Conservation (phyloP, 2,797 vertebrate species). For the Lemur catta region DNA sequence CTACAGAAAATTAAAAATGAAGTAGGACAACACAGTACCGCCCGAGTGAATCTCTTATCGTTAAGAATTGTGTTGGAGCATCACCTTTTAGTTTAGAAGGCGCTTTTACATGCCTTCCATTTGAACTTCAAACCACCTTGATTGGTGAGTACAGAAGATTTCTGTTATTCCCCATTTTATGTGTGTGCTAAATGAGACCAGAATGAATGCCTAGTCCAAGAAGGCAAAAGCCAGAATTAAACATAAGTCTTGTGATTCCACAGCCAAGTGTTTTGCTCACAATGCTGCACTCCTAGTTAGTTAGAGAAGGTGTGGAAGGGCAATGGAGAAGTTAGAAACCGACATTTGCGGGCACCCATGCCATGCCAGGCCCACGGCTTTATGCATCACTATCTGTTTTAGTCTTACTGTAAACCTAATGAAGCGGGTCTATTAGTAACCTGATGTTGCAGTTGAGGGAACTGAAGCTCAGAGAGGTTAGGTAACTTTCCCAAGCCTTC, state of each 20-base stretch:
- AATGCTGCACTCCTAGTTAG: not conserved
- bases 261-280: not conserved
- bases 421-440: not conserved
- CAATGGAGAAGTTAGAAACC: not conserved
- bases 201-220: not conserved
- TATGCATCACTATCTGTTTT: not conserved
- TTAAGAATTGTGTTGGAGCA: not conserved
- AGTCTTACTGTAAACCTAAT: not conserved
- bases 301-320: not conserved
- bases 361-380: rapidly evolving
- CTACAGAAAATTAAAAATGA: not conserved
- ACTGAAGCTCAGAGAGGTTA: not conserved
- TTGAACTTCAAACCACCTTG: not conserved
- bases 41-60: not conserved
- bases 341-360: rapidly evolving
- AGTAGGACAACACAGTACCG: not conserved
- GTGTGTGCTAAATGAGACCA: not conserved
- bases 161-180: not conserved
- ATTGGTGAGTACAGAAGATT: not conserved
- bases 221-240: not conserved
- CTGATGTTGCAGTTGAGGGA: not conserved
- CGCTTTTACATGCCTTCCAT: not conserved
- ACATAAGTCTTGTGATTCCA: not conserved
- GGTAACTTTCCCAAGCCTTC: not conserved
- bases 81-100: not conserved